Base-by-base conservation (phyloP, 2,113 vertebrate species). In the Thamnaconus septentrionalis region DNA sequence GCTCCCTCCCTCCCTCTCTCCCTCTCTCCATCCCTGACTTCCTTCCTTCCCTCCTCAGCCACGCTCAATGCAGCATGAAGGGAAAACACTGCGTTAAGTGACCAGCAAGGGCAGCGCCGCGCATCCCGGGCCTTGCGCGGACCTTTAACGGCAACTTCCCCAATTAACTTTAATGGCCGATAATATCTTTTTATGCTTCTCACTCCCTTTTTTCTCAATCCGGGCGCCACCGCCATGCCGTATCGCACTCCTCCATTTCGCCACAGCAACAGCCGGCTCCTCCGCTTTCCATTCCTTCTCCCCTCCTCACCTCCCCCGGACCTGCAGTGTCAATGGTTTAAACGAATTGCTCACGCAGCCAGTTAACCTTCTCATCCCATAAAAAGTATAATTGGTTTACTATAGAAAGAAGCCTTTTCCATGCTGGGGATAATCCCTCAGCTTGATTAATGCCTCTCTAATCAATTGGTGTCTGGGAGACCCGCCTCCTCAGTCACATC, bases 391-490 rank as follows among this genome's bases (percentile, higher is more conserved):
- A 96, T 93, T 95, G 93, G 94, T 96, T 96, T 95, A 96, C 92
- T 92, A 92, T 90, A 93, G 93, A 92, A 91, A 91, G 83, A 70
- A 82, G 92, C 86, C 86, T 89, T 91, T 92, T 92, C 69, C 75
- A 75, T 88, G 87, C 90, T 86, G 71, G 79, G 93, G 93, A 95
- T 96, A 96, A 97, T 96, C 94, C 93, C 89, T 93, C 92, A 74
- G 89, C 91, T 94, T 96, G 95, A 97, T 96, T 94, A 98, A 96
- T 96, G 95, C 85, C 84, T 89, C 92, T 93, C 91, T 95, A 96
- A 98, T 98, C 95, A 96, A 96, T 97, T 92, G 92, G 87, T 91
- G 93, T 94, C 93, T 94, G 85, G 85, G 90, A 92, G 91, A 92
- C 89, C 91, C 91, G 91, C 91, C 92, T 94, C 94, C 92, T 84